A percentile compares a stretch with the other conserved stretches of the same genome.
Evolutionary conservation across 2,797 vertebrate genomes (phyloP).

Genomic region (Mionectes olivaceus): DNA sequence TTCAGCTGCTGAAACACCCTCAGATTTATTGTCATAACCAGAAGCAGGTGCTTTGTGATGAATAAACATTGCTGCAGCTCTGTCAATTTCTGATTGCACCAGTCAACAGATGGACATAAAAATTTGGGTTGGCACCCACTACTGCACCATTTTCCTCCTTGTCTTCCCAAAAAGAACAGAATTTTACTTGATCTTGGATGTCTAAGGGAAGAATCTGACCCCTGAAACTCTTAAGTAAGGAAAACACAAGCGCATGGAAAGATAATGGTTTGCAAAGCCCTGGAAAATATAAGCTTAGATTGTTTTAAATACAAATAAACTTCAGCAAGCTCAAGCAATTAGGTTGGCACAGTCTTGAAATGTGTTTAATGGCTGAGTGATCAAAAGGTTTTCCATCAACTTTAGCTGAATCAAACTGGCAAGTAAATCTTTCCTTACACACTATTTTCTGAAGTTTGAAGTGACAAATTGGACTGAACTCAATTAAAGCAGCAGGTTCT

Average conservation of each 20-base stretch:
- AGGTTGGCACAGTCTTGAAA: constrained; percentile 39
- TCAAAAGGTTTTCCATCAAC: constrained; percentile 76
- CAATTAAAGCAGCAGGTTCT: constrained; percentile 74
- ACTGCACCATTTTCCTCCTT: not conserved
- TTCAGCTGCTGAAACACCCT: not conserved
- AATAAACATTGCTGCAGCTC: constrained; percentile 33
- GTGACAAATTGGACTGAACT: constrained; percentile 79
- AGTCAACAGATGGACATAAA: constrained; percentile 47
- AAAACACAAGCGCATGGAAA: not conserved
- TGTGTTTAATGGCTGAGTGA: constrained; percentile 76
- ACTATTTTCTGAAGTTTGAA: constrained; percentile 75
- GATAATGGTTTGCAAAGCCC: constrained; percentile 49
- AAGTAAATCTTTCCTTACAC: constrained; percentile 74
- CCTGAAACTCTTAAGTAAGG: not conserved
- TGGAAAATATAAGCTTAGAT: constrained; percentile 37
- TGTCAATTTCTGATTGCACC: constrained; percentile 37
- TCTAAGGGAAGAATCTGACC: not conserved
- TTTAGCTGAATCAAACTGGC: constrained; percentile 73
- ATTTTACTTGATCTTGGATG: not conserved
- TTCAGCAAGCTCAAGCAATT: constrained; percentile 63
- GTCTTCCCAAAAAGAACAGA: not conserved
- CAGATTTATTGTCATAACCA: constrained; percentile 50
- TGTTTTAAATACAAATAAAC: constrained; percentile 64
- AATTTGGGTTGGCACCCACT: constrained; percentile 40
- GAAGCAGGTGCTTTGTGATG: constrained; percentile 30